Conservation (phyloP, 1,140 invertebrate genomes). For the Apis florea region DNA sequence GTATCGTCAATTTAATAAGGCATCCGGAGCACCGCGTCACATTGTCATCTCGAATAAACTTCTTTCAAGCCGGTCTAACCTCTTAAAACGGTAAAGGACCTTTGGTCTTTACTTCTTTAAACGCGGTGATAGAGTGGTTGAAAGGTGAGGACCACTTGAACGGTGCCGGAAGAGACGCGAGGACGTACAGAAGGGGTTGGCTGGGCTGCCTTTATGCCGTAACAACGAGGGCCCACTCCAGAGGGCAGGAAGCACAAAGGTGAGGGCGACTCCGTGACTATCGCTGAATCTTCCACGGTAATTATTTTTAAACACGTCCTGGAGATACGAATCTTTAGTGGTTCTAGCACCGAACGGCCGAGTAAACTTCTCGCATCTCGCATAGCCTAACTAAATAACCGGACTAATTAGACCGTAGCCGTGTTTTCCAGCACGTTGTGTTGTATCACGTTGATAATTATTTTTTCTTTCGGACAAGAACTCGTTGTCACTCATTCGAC, state of each 20-base stretch:
- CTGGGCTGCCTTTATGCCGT: slow-evolving; percentile 68
- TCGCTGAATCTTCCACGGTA: slow-evolving; percentile 77
- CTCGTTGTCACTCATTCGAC: background rate
- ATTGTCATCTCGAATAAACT: slow-evolving; percentile 67
- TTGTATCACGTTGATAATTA: slow-evolving; percentile 55
- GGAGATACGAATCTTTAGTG: slow-evolving; percentile 76
- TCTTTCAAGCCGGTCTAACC: slow-evolving; percentile 46
- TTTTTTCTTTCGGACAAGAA: background rate
- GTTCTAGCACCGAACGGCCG: slow-evolving; percentile 53
- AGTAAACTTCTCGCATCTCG: slow-evolving; percentile 63
- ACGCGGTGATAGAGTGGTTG: slow-evolving; percentile 79
- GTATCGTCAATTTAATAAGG: slow-evolving; percentile 44
- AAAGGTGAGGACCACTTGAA: slow-evolving; percentile 70
- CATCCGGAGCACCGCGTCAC: slow-evolving; percentile 45
- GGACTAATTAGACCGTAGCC: slow-evolving; percentile 70
- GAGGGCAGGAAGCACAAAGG: slow-evolving; percentile 64
- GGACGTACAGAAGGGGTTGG: slow-evolving; percentile 34
- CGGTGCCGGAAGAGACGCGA: slow-evolving; percentile 61
- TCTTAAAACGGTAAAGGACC: slow-evolving; percentile 64
- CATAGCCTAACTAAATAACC: slow-evolving; percentile 69
- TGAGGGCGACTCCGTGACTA: slow-evolving; percentile 79
- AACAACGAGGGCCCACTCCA: slow-evolving; percentile 71
- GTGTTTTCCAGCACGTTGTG: slow-evolving; percentile 56
- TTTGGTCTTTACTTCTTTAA: slow-evolving; percentile 80
- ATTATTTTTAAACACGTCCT: slow-evolving; percentile 81